Percentiles rank a stretch among this genome's conserved stretches.
phyloP scores from a whole-genome alignment of 2,888 invertebrate genomes.

The Mythimna ferrago region DNA sequence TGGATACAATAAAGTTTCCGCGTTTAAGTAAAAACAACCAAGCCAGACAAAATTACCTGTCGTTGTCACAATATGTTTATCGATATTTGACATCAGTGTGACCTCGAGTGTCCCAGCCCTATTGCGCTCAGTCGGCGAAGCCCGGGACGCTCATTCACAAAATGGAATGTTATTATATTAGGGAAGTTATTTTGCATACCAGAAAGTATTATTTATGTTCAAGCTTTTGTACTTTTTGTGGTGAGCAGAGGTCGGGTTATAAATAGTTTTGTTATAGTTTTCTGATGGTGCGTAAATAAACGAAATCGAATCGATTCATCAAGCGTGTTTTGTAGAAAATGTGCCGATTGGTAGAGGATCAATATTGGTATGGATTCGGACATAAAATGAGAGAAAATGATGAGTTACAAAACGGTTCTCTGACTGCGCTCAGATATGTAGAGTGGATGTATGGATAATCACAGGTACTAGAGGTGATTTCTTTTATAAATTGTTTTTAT shows the following conservation, averaged over 20 bases:
- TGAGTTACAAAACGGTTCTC: no score
- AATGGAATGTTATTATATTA: conserved; percentile 65
- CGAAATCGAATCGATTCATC: no score
- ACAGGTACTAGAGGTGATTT: no score
- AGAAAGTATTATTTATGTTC: conserved; percentile 58
- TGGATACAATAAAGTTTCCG: not conserved
- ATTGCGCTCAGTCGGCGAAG: conserved; percentile 55
- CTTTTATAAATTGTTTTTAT: no score
- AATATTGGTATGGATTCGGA: no score
- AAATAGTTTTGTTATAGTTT: conserved; percentile 24
- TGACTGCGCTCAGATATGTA: no score
- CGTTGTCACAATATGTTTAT: conserved; percentile 10
- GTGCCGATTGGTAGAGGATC: not conserved
- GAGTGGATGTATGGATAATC: no score
- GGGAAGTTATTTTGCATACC: conserved; percentile 63
- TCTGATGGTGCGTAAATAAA: no score
- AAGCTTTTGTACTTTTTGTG: conserved; percentile 42
- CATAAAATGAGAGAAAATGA: no score
- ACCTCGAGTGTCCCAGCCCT: conserved; percentile 43
- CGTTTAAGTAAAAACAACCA: not conserved
- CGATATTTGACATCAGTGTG: conserved; percentile 43
- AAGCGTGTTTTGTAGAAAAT: no score
- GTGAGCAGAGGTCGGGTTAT: conserved; percentile 27
- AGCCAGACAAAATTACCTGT: not conserved
- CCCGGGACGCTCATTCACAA: conserved; percentile 61